These are phyloP conservation scores for Dryoscopus gambensis DNA, from an alignment of 2,113 vertebrate genomes.

Conservation along the genomic window DNA sequence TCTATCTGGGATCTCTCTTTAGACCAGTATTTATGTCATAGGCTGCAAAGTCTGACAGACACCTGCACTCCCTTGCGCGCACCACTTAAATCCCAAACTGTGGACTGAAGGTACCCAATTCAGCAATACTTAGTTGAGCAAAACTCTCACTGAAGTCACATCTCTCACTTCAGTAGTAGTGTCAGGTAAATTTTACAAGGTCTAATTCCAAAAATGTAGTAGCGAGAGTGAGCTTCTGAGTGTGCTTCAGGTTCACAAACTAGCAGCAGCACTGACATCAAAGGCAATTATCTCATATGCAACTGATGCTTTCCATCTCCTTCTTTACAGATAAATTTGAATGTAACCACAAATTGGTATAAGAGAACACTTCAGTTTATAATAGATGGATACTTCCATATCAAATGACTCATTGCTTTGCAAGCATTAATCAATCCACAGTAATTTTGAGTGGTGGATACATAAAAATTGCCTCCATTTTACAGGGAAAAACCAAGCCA, in stretches of 20 bases:
- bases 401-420: constrained; percentile 23
- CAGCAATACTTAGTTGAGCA: not conserved
- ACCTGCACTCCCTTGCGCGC: not conserved
- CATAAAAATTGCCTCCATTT: constrained; percentile 4
- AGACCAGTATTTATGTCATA: not conserved
- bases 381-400: not conserved
- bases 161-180: not conserved
- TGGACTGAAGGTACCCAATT: not conserved
- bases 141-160: not conserved
- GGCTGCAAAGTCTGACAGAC: not conserved
- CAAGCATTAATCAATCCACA: constrained; percentile 16
- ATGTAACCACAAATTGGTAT: not conserved
- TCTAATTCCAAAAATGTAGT: not conserved
- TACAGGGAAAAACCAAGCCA: not conserved
- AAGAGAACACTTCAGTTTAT: constrained; percentile 18
- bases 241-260: not conserved
- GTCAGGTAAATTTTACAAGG: not conserved
- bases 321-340: constrained; percentile 18
- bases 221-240: not conserved
- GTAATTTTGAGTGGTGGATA: not conserved
- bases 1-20: not conserved
- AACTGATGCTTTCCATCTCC: not conserved
- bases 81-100: not conserved
- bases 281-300: not conserved
- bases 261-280: not conserved